phyloP scores from a whole-genome alignment of 2,888 invertebrate genomes.

The Limnephilus rhombicus region DNA sequence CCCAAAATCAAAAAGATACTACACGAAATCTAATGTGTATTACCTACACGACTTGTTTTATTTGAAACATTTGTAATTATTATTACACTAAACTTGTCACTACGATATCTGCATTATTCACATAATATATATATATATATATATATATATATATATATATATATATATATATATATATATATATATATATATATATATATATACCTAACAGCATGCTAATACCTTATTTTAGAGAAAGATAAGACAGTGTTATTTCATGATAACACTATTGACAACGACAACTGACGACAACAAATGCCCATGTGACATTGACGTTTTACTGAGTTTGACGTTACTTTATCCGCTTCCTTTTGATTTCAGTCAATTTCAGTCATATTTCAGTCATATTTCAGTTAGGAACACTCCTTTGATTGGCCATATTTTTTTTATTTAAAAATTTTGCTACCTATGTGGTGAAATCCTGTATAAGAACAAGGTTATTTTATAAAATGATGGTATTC shows the following conservation, averaged over 20 bases:
- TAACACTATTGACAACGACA: background rate
- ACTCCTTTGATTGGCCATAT: too few relatives aligned
- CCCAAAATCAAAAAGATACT: background rate
- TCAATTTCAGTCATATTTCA: too few relatives aligned
- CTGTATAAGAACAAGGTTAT: too few relatives aligned
- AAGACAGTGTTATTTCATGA: background rate
- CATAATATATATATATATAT: too few relatives aligned
- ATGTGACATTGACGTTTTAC: constrained; percentile 29
- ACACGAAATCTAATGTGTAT: background rate
- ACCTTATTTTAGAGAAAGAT: background rate
- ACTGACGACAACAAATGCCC: background rate
- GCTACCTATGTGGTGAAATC: too few relatives aligned
- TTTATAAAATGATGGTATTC: too few relatives aligned
- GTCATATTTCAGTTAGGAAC: too few relatives aligned
- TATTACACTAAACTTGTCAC: background rate
- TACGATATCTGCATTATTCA: background rate
- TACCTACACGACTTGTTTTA: background rate
- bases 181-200: too few relatives aligned
- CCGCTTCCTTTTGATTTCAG: too few relatives aligned
- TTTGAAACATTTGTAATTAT: background rate
- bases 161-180: too few relatives aligned
- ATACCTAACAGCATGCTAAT: background rate
- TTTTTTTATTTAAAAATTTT: too few relatives aligned
- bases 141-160: too few relatives aligned
- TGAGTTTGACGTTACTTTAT: background rate